Evolutionary conservation across 1,140 invertebrate species (phyloP), one percentile per base, ranked within the genome.

Genomic region (Panonychus citri): DNA sequence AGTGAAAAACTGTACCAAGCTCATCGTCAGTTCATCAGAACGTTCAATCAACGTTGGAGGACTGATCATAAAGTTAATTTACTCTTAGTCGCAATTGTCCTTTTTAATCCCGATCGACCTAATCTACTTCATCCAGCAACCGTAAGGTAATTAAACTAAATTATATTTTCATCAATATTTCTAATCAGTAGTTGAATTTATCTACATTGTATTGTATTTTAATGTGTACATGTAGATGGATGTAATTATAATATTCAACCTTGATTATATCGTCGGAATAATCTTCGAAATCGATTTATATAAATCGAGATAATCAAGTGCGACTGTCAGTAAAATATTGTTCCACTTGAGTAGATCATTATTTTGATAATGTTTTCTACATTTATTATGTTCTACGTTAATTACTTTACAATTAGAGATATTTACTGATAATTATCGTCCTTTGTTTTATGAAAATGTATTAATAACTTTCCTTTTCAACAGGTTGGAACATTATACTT

Each of bases 401-500:
- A n/a, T 40, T 40, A 17, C 39, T 40, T n/a, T 13, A 40, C 19
- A 40, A 3, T n/a, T 40, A 17, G 7, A 17, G 39, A 40, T 17
- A 13, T 40, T 3, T 40, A 7, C 13, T 40, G 13, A 1, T 3
- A 40, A 17, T 40, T 7, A 13, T 40, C 13, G 19, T 40, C 39
- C 2, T 1, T 40, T 3, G 2, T 17, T n/a, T 40, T 17, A 40
- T 40, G 13, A 2, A 40, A 3, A 40, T 40, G 13, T 40, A 13
- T 3, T n/a, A 3, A 7, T 39, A 7, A 10, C 37, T 17, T 17
- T 39, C 2, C 19, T n/a, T 40, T n/a, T 40, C 7, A 3, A 17
- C 57, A 81, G 81, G 69, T 70, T 85, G 48, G 85, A 89, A 69
- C 87, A 91, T 74, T 83, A 88, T 70, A 83, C 83, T 13, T 91